Conservation (phyloP, 2,113 vertebrate species). For the Nothoprocta perdicaria region DNA sequence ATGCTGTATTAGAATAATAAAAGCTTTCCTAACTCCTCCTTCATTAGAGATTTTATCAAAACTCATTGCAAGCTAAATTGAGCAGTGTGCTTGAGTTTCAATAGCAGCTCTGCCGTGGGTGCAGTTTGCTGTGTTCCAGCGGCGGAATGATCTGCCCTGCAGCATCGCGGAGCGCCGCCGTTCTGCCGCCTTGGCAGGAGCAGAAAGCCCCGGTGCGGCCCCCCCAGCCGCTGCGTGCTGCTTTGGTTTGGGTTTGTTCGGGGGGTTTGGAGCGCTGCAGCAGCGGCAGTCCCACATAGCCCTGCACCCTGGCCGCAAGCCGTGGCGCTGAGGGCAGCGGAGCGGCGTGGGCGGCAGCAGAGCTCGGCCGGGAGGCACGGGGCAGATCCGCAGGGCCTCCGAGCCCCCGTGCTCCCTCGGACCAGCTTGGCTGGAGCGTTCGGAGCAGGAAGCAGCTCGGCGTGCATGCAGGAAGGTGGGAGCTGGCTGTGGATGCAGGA, state of each 20-base stretch:
- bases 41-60: neutral
- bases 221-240: too few relatives aligned
- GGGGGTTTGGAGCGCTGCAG: neutral
- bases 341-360: too few relatives aligned
- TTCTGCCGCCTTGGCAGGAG: neutral
- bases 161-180: neutral
- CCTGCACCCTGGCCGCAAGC: too few relatives aligned
- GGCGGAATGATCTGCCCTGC: neutral
- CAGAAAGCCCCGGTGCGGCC: neutral
- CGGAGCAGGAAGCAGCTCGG: rapidly evolving
- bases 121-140: neutral
- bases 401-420: neutral
- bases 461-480: neutral
- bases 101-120: neutral
- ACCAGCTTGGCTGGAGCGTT: neutral
- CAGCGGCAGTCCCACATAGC: neutral
- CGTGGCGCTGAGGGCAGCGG: too few relatives aligned
- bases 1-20: too few relatives aligned
- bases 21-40: neutral
- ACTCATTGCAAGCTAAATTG: neutral
- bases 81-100: neutral
- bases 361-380: too few relatives aligned
- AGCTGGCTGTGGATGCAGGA: neutral
- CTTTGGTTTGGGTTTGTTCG: too few relatives aligned
- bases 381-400: too few relatives aligned